A percentile compares a stretch with the other conserved stretches of the same genome.
Conservation (phyloP, 2,797 vertebrate genomes). For the Peromyscus melanophrys region DNA sequence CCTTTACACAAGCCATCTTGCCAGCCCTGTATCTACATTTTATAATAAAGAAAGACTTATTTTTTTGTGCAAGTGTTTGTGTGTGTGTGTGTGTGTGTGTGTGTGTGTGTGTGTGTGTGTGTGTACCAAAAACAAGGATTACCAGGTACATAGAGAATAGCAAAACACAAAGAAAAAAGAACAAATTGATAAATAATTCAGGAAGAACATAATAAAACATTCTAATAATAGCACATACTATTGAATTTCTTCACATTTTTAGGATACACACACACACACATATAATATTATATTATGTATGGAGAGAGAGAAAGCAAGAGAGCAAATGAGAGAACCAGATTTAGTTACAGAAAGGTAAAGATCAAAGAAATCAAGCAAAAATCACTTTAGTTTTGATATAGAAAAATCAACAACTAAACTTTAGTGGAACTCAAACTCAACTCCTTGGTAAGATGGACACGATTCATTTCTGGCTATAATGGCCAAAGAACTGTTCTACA, state of each 20-base stretch:
- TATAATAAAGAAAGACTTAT: neutral
- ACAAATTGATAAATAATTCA: neutral
- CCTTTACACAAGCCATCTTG: neutral
- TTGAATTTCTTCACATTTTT: neutral
- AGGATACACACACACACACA: neutral
- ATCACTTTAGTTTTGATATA: constrained; percentile 5
- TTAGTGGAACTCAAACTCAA: neutral
- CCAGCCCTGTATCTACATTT: neutral
- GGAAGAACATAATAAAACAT: neutral
- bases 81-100: neutral
- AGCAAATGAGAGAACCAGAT: neutral
- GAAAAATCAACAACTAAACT: neutral
- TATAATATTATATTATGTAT: neutral
- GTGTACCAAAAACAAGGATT: neutral
- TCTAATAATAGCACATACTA: neutral
- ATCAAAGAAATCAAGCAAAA: constrained; percentile 13
- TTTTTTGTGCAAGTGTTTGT: neutral
- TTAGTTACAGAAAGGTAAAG: neutral
- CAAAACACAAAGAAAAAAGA: neutral
- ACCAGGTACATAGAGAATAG: neutral
- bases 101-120: neutral
- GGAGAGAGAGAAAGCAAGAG: neutral
- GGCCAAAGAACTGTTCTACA: neutral
- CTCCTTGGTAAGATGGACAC: neutral
- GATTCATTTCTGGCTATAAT: neutral